A percentile compares a stretch with the other conserved stretches of the same genome.
Evolutionary conservation across 2,888 invertebrate species (phyloP).

Genomic region (Actias luna): DNA sequence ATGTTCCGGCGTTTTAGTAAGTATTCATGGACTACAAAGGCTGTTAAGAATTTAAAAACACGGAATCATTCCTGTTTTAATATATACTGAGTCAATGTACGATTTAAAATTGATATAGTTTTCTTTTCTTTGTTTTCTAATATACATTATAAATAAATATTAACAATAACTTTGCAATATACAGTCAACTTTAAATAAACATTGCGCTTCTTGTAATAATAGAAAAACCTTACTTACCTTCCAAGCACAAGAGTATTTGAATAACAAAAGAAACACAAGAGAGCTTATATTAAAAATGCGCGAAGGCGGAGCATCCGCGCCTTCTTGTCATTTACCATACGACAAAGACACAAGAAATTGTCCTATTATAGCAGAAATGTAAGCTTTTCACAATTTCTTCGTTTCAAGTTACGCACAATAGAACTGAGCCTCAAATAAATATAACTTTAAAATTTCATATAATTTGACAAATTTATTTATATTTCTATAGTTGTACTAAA

Average conservation of each 20-base stretch:
- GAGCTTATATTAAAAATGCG: constrained; percentile 41
- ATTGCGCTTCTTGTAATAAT: constrained; percentile 8
- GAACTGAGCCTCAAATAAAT: not conserved
- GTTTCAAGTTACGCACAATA: not conserved
- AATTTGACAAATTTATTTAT: not conserved
- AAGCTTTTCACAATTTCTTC: not conserved
- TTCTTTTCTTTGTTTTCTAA: too few relatives aligned
- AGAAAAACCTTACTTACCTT: constrained; percentile 22
- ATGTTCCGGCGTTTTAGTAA: too few relatives aligned
- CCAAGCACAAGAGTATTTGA: constrained; percentile 21
- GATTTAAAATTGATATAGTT: too few relatives aligned
- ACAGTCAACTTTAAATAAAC: not conserved
- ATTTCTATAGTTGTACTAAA: not conserved
- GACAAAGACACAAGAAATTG: constrained; percentile 27
- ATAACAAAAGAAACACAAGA: constrained; percentile 35
- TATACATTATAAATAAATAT: too few relatives aligned
- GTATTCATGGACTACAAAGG: too few relatives aligned
- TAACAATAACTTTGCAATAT: not conserved
- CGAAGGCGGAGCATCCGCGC: constrained; percentile 19
- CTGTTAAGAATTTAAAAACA: too few relatives aligned
- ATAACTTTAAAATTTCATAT: not conserved
- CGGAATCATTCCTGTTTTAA: too few relatives aligned
- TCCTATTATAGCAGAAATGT: constrained; percentile 25
- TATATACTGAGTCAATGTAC: too few relatives aligned
- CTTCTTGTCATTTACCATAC: constrained; percentile 30